Percentiles rank a stretch among this genome's conserved stretches.
Evolutionary conservation across 1,140 invertebrate species (phyloP).

Genomic region (Sweltsa coloradensis): DNA sequence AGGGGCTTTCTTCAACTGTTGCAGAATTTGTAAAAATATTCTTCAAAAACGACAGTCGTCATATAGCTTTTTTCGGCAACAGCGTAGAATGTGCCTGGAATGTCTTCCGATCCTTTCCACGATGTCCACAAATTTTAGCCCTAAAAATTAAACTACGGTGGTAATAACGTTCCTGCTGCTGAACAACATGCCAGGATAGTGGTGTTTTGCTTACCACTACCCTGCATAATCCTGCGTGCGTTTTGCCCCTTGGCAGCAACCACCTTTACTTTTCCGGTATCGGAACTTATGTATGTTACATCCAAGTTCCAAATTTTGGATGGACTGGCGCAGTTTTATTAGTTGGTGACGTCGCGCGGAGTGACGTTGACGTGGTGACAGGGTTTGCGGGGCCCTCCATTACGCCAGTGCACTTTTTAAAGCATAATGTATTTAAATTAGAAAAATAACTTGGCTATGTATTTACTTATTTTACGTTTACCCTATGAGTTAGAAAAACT

Average conservation of each 20-base stretch:
- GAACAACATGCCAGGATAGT: slow-evolving; percentile 10
- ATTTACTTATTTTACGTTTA: too few species aligned
- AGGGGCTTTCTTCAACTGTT: slow-evolving; percentile 5
- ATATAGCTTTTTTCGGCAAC: slow-evolving; percentile 9
- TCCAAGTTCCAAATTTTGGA: too few species aligned
- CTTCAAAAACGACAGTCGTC: slow-evolving; percentile 11
- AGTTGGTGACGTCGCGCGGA: too few species aligned
- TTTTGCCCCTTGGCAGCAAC: slow-evolving; percentile 11
- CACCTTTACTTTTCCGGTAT: too few species aligned
- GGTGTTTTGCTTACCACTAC: slow-evolving; percentile 6
- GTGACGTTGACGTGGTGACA: too few species aligned
- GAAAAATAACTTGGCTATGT: too few species aligned
- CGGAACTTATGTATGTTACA: too few species aligned
- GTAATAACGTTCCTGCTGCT: slow-evolving; percentile 6
- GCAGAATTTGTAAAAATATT: slow-evolving; percentile 3
- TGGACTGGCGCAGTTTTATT: too few species aligned
- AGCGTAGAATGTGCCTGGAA: slow-evolving; percentile 10
- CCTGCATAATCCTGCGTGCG: slow-evolving; percentile 6
- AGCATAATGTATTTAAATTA: too few species aligned
- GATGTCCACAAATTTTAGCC: slow-evolving; percentile 8
- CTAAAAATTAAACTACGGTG: slow-evolving; percentile 10
- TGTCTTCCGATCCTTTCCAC: slow-evolving; percentile 10
- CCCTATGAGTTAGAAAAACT: too few species aligned
- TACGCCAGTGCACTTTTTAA: too few species aligned
- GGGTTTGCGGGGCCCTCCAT: too few species aligned